These are phyloP conservation scores for Leptinotarsa undecemlineata DNA, from an alignment of 1,140 invertebrate species.

Conservation along the genomic window DNA sequence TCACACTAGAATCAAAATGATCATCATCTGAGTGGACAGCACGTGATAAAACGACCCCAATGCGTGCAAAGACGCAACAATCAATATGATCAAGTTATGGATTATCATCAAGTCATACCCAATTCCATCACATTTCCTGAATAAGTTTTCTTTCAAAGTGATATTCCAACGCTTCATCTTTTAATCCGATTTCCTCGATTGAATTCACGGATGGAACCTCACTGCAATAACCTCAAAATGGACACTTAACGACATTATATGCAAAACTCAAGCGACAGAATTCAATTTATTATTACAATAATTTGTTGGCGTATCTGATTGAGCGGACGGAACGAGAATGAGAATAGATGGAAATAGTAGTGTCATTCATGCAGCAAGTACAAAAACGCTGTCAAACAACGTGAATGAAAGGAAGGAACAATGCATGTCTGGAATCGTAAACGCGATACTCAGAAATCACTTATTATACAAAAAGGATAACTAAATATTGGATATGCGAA, in stretches of 20 bases:
- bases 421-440: slow-evolving; percentile 40
- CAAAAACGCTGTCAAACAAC: slow-evolving; percentile 42
- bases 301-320: slow-evolving; percentile 21
- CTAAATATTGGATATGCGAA: slow-evolving; percentile 23
- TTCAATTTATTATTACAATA: slow-evolving; percentile 18
- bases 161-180: too few species aligned
- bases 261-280: slow-evolving; percentile 9
- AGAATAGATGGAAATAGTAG: slow-evolving; percentile 39
- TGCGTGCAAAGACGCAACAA: too few species aligned
- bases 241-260: background rate
- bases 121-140: too few species aligned
- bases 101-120: too few species aligned
- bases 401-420: slow-evolving; percentile 43
- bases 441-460: slow-evolving; percentile 39
- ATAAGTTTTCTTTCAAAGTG: too few species aligned
- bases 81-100: too few species aligned
- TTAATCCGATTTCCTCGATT: too few species aligned
- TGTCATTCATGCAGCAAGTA: slow-evolving; percentile 41
- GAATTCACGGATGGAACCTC: too few species aligned
- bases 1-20: too few species aligned
- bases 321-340: slow-evolving; percentile 19
- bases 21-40: too few species aligned
- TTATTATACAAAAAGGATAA: slow-evolving; percentile 41
- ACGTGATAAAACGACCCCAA: too few species aligned
- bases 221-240: too few species aligned